Percentiles rank a stretch among this genome's conserved stretches.
These are phyloP conservation scores for Drosophila austrosaltans DNA, from an alignment of 2,888 invertebrate species.

Conservation along the genomic window DNA sequence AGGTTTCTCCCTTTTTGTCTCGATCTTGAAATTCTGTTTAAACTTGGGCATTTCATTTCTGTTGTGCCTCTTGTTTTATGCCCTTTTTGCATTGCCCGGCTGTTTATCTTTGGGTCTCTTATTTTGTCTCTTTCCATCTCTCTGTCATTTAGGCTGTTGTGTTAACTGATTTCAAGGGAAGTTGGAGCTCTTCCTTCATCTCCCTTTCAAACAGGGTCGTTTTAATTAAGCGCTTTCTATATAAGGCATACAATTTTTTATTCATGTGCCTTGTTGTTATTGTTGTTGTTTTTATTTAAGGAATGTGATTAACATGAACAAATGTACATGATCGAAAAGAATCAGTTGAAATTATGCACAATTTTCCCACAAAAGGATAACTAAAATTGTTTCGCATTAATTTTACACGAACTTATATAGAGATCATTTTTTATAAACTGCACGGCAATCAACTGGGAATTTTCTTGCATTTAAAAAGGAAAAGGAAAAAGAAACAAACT, in stretches of 20 bases:
- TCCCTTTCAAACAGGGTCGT: slow-evolving; percentile 22
- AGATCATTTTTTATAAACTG: no score
- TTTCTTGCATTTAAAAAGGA: no score
- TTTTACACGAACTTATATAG: no score
- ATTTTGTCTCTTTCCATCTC: slow-evolving; percentile 18
- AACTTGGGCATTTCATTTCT: slow-evolving; percentile 54
- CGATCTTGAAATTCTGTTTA: slow-evolving; percentile 64
- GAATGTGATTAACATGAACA: slow-evolving; percentile 19
- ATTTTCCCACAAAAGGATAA: neutral
- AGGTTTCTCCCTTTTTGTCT: slow-evolving; percentile 25
- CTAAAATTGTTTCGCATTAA: no score
- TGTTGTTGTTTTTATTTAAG: slow-evolving; percentile 19
- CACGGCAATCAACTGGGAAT: no score
- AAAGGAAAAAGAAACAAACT: no score
- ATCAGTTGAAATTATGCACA: slow-evolving; percentile 9
- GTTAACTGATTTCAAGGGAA: slow-evolving; percentile 70
- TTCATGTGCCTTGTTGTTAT: slow-evolving; percentile 9
- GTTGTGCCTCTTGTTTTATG: slow-evolving; percentile 24
- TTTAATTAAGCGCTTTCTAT: slow-evolving; percentile 65
- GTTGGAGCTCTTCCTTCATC: slow-evolving; percentile 19
- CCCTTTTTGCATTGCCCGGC: slow-evolving; percentile 32
- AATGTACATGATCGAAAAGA: slow-evolving; percentile 10
- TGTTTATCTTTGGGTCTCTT: slow-evolving; percentile 16
- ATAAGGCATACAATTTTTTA: slow-evolving; percentile 45
- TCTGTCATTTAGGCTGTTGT: slow-evolving; percentile 41